Evolutionary conservation across 2,797 vertebrate species (phyloP).

Genomic region (Xerus rutilus): DNA sequence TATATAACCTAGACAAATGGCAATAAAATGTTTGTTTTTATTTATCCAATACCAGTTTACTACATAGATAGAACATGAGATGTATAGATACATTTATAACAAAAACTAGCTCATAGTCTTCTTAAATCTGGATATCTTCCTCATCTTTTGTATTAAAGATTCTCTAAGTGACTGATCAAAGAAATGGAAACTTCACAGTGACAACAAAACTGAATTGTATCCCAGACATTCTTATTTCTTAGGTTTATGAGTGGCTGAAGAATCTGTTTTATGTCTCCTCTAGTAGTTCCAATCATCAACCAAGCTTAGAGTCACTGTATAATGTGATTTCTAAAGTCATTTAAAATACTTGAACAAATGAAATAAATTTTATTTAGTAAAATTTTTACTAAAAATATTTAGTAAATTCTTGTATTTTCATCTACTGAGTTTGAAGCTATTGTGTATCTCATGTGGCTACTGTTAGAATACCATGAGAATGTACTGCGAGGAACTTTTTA

Average conservation of each 20-base stretch:
- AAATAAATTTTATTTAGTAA: neutral
- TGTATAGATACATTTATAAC: slow-evolving; percentile 6
- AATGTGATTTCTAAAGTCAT: slow-evolving; percentile 9
- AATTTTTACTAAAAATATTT: neutral
- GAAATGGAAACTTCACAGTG: slow-evolving; percentile 15
- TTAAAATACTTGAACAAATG: slow-evolving; percentile 23
- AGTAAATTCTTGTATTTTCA: slow-evolving; percentile 1
- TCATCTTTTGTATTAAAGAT: neutral
- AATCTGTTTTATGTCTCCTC: neutral
- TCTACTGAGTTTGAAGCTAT: neutral
- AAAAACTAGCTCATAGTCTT: slow-evolving; percentile 19
- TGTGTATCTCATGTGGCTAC: neutral
- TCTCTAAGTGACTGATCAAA: neutral
- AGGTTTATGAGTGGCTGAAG: neutral
- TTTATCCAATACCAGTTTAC: slow-evolving; percentile 10
- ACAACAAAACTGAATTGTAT: slow-evolving; percentile 31
- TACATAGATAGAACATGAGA: slow-evolving; percentile 10
- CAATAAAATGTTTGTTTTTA: slow-evolving; percentile 1
- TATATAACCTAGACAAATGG: slow-evolving; percentile 16
- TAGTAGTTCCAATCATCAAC: neutral
- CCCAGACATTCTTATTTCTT: neutral
- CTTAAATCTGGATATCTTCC: slow-evolving; percentile 38
- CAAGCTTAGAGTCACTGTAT: slow-evolving; percentile 26
- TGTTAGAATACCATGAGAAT: slow-evolving; percentile 16
- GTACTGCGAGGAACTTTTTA: slow-evolving; percentile 24